Base-by-base conservation (phyloP, 2,113 vertebrate species). In the Circaetus gallicus region DNA sequence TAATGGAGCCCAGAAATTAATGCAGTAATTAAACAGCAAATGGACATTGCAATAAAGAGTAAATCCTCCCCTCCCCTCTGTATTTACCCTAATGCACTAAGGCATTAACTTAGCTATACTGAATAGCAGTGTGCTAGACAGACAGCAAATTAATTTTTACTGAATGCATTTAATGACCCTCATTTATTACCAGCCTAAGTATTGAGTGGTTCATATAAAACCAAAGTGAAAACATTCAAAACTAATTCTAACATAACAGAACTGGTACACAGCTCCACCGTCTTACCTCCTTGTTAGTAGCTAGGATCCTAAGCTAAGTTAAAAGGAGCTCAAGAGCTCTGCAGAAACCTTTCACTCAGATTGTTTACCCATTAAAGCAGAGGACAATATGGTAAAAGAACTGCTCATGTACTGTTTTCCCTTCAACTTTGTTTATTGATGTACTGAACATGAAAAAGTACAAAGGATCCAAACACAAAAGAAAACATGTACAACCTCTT, bases 381-480 rank as follows among this genome's bases (percentile, higher is more conserved):
- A 28, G 45, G 18, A 72, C 66, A 91, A 56, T 31, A 82, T 4
- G 13, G 67, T n/a, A 72, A 97, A 97, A 97, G 92, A 98, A 67
- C 71, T 95, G 82, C 83, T 97, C 76, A 9, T 34, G 92, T 96
- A 96, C 94, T 81, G 55, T 88, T 96, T 99, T 99, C 99, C 99
- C 99, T 99, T 99, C 99, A 99, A 99, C 98, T 99, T 98, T 99
- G 99, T 99, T 99, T 99, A 99, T 99, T 99, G 99, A 99, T 99
- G 99, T 99, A 99, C 99, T 98, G 98, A 99, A 99, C 99, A 99
- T 99, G 99, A 98, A 99, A 98, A 99, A 99, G 98, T 98, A 99
- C 98, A 99, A 99, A 99, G 98, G 98, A 99, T 99, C 97, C 98
- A 99, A 99, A 99, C 99, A 99, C 98, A 99, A 99, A 99, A 99